A percentile compares a stretch with the other conserved stretches of the same genome.
These are phyloP conservation scores for Drosophila buzzatii DNA, from an alignment of 2,888 invertebrate genomes.

Conservation along the genomic window DNA sequence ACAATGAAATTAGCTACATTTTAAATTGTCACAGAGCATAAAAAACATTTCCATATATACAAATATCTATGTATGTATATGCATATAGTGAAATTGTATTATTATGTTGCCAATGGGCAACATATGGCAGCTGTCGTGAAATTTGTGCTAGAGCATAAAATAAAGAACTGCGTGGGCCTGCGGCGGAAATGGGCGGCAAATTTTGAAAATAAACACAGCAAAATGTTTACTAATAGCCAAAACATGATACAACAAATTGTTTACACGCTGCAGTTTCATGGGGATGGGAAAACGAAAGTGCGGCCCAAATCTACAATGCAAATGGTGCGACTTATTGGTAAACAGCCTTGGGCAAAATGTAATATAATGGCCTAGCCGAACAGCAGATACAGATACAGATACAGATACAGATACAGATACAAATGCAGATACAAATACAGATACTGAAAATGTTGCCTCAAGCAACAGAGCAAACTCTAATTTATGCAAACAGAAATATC, in stretches of 20 bases:
- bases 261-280: constrained; percentile 59
- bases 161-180: constrained; percentile 25
- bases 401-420: no score
- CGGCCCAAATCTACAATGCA: constrained; percentile 67
- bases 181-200: constrained; percentile 62
- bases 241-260: constrained; percentile 58
- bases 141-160: constrained; percentile 42
- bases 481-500: constrained; percentile 30
- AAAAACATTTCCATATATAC: constrained; percentile 4
- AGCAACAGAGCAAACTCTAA: constrained; percentile 19
- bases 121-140: constrained; percentile 67
- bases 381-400: constrained; percentile 14
- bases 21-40: neutral
- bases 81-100: constrained; percentile 11
- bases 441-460: constrained; percentile 18
- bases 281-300: constrained; percentile 30
- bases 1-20: constrained; percentile 39
- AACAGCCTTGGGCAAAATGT: constrained; percentile 52
- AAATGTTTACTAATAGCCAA: constrained; percentile 69
- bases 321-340: constrained; percentile 68
- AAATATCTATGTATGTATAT: neutral
- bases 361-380: constrained; percentile 29
- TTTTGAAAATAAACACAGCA: constrained; percentile 48
- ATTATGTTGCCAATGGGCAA: constrained; percentile 48
- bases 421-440: constrained; percentile 18